Base-by-base conservation (phyloP, 1,140 invertebrate genomes). In the Asbolus verrucosus region DNA sequence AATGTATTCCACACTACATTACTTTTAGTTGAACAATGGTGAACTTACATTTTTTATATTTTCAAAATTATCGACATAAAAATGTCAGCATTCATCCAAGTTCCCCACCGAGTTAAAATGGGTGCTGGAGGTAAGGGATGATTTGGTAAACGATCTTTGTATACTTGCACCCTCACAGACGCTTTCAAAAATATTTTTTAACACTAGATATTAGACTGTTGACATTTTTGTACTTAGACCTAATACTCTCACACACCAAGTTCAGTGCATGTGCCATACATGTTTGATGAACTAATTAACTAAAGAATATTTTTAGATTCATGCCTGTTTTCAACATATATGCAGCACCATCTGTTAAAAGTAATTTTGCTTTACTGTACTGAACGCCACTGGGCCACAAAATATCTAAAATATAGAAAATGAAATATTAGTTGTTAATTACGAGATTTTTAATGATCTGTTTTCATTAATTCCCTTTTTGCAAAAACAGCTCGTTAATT, bases 281-380 rank as follows among this genome's bases (percentile, higher is more conserved):
- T 13, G 46, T 67, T 11, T 11, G 1, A 30, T 73, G 71, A 14
- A 70, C 61, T 43, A 73, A 46, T n/a, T 67, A 41, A 13, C 2
- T 6, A 43, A 70, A 66, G 39, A 73, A 73, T 19, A 70, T 59
- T 66, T 70, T 73, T 65, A 72, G 60, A 24, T 65, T 61, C 16
- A 16, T n/a, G 16, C 13, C 60, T 2, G 60, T 24, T 60, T 70
- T 70, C 9, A 72, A 11, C 66, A 72, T 72, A 33, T 65, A 72
- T 27, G 24, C 24, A 8, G 24, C 24, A 27, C 24, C 24, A 8
- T 27, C 24, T 27, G 24, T 27, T 27, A 27, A 27, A 4, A 27
- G 24, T 27, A 27, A 8, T 27, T 27, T 27, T 8, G 8, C 24
- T 27, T 27, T 27, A 27, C 8, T 3, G 24, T 27, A 27, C 8